A percentile compares a stretch with the other conserved stretches of the same genome.
Conservation (phyloP, 2,797 vertebrate species). For the Staurois parvus region DNA sequence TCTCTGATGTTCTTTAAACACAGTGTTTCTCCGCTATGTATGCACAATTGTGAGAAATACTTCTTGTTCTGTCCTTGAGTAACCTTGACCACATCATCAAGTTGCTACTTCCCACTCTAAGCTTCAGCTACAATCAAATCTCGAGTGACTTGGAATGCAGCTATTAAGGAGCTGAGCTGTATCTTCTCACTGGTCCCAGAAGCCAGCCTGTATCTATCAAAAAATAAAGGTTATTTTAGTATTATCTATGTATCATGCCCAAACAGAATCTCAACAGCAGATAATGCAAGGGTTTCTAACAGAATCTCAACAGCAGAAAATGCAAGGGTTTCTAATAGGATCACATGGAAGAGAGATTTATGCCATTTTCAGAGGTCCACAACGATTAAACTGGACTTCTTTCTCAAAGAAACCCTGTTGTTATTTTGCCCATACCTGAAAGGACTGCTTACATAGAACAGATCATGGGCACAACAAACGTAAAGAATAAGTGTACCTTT, state of each 20-base stretch:
- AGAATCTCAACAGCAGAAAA: too few species aligned
- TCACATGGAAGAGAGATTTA: too few species aligned
- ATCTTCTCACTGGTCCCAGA: constrained; percentile 95
- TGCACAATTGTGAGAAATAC: not conserved
- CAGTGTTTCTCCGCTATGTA: not conserved
- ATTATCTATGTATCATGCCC: too few species aligned
- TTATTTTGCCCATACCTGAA: not conserved
- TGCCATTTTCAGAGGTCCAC: too few species aligned
- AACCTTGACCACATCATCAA: constrained; percentile 21
- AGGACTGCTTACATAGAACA: not conserved
- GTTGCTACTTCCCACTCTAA: constrained; percentile 66
- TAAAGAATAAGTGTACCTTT: too few species aligned
- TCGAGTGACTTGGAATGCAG: constrained; percentile 93
- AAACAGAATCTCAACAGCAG: too few species aligned
- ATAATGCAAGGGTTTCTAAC: too few species aligned
- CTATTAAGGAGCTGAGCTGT: constrained; percentile 95
- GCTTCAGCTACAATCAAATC: constrained; percentile 90
- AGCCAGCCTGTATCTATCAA: constrained; percentile 85
- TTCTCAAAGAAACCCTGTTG: too few species aligned
- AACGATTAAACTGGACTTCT: too few species aligned
- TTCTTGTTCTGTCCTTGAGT: constrained; percentile 7
- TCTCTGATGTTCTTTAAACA: constrained; percentile 5
- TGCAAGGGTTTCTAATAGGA: too few species aligned
- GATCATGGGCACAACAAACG: too few species aligned
- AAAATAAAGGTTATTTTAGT: not conserved